Conservation (phyloP, 2,797 vertebrate species). For the Ptychobarbus kaznakovi region DNA sequence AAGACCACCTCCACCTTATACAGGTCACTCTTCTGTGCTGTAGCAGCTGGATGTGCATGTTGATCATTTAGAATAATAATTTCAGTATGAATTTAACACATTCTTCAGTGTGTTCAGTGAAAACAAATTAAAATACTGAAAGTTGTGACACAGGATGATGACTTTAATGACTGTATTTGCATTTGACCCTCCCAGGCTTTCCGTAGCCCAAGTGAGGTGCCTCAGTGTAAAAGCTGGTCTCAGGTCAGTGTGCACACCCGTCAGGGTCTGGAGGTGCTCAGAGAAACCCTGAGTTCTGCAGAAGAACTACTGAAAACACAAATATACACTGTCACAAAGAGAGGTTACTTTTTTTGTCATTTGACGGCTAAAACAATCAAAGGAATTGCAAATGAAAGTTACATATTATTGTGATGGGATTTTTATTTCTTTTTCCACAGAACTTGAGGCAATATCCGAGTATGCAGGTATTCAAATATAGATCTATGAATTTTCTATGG, state of each 20-base stretch:
- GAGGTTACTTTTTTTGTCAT: conserved; percentile 62
- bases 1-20: conserved; percentile 74
- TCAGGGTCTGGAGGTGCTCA: conserved; percentile 67
- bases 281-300: conserved; percentile 58
- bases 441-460: conserved; percentile 67
- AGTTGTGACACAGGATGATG: neutral
- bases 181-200: conserved; percentile 64
- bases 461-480: conserved; percentile 69
- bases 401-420: neutral
- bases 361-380: neutral
- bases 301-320: conserved; percentile 62
- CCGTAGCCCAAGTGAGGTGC: conserved; percentile 57
- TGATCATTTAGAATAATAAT: neutral
- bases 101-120: neutral
- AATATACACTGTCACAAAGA: conserved; percentile 61
- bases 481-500: neutral
- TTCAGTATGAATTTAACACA: neutral
- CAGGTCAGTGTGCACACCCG: conserved; percentile 64
- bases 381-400: neutral
- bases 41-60: neutral
- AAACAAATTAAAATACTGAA: neutral
- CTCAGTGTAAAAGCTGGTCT: conserved; percentile 58
- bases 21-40: conserved; percentile 60
- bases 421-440: conserved; percentile 59
- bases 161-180: neutral